Evolutionary conservation across 1,140 invertebrate genomes (phyloP).

Genomic region (Neocloeon triangulifer): DNA sequence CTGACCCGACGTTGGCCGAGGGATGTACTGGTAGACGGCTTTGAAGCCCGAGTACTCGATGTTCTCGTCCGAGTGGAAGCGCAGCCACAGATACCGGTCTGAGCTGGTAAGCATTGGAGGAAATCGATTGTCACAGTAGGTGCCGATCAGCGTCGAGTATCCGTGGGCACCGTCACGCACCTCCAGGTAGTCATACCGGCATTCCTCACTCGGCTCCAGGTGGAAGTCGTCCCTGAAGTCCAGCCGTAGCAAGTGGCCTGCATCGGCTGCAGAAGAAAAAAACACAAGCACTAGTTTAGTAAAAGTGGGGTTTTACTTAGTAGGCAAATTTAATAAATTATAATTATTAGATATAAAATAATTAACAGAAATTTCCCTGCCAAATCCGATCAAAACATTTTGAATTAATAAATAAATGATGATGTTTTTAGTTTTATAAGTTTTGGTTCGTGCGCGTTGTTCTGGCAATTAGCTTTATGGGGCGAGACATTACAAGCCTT

Average conservation of each 20-base stretch:
- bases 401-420: too few relatives aligned
- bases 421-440: too few relatives aligned
- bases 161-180: slow-evolving; percentile 67
- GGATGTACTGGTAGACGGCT: slow-evolving; percentile 45
- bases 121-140: slow-evolving; percentile 52
- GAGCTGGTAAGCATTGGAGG: slow-evolving; percentile 54
- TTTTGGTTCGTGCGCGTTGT: too few relatives aligned
- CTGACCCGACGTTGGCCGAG: slow-evolving; percentile 14
- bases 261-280: slow-evolving; percentile 34
- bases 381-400: too few relatives aligned
- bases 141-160: slow-evolving; percentile 42
- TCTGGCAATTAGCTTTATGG: too few relatives aligned
- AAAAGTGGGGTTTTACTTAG: too few relatives aligned
- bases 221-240: slow-evolving; percentile 65
- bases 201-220: slow-evolving; percentile 47
- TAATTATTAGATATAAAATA: too few relatives aligned
- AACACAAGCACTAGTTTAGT: too few relatives aligned
- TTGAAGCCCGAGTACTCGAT: slow-evolving; percentile 65
- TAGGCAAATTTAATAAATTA: too few relatives aligned
- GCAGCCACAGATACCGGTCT: slow-evolving; percentile 55
- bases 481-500: too few relatives aligned
- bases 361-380: too few relatives aligned
- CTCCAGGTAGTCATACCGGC: slow-evolving; percentile 65
- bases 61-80: slow-evolving; percentile 63
- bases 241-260: slow-evolving; percentile 45